These are phyloP conservation scores for Pristionchus fissidentatus DNA, from an alignment of 2,888 invertebrate species.

Conservation along the genomic window DNA sequence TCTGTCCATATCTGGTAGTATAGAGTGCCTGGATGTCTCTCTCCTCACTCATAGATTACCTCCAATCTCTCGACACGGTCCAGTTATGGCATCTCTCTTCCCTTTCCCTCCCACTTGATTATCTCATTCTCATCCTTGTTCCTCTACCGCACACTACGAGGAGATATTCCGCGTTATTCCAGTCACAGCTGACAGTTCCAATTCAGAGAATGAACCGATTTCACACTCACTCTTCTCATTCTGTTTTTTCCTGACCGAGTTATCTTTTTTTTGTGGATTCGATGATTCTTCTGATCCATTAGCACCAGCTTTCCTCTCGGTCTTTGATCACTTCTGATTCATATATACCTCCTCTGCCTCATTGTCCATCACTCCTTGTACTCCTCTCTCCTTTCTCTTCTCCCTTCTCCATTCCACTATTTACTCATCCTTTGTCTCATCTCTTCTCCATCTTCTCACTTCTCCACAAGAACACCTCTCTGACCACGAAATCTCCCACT, in stretches of 20 bases:
- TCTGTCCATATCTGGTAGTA: not conserved
- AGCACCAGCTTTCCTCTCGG: no score
- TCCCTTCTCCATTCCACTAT: constrained; percentile 12
- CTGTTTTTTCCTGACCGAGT: not conserved
- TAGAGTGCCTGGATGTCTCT: not conserved
- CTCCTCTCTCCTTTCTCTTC: constrained; percentile 25
- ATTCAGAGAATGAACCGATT: not conserved
- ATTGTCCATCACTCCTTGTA: not conserved
- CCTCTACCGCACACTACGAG: not conserved
- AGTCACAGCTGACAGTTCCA: no score
- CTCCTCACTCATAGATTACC: constrained; percentile 18
- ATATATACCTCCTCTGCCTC: no score
- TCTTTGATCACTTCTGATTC: no score
- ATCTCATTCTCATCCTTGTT: constrained; percentile 28
- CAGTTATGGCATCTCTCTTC: constrained; percentile 9
- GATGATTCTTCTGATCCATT: constrained; percentile 29
- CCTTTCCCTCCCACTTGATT: not conserved
- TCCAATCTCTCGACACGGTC: not conserved
- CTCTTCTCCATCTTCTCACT: not conserved
- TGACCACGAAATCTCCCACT: not conserved
- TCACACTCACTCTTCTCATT: not conserved
- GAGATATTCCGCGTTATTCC: not conserved
- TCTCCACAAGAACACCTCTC: not conserved
- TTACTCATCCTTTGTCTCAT: constrained; percentile 5
- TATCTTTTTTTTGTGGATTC: not conserved